A percentile compares a stretch with the other conserved stretches of the same genome.
Conservation (phyloP, 23 tunicate species). For the Diplosoma virens region DNA sequence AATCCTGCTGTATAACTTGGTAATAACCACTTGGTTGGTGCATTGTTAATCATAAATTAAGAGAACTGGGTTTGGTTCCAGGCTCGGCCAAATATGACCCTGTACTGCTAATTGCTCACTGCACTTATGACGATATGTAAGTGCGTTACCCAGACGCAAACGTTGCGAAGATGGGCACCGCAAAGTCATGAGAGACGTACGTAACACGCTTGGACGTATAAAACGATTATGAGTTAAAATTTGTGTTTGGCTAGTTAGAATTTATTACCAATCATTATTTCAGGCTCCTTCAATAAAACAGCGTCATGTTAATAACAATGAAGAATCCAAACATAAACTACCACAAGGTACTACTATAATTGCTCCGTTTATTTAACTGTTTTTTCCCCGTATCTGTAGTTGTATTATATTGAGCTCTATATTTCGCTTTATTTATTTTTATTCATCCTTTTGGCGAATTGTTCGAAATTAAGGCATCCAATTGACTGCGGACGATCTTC, state of each 20-base stretch:
- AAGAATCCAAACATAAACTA: slow-evolving; percentile 54
- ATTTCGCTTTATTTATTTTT: background rate
- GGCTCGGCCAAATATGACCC: no score
- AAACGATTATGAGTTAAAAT: background rate
- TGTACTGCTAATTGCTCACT: no score
- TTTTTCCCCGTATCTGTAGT: no score
- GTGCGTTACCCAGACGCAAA: no score
- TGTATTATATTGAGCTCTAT: background rate
- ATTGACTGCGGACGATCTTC: slow-evolving; percentile 24
- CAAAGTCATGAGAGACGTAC: no score
- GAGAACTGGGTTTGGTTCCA: no score
- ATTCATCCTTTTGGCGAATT: background rate
- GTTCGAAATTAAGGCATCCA: slow-evolving; percentile 21
- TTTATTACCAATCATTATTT: background rate
- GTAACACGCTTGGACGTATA: no score
- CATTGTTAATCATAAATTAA: no score
- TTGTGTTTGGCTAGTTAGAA: background rate
- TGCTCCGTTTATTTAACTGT: background rate
- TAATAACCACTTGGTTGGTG: no score
- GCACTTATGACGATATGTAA: no score
- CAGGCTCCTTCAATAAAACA: slow-evolving; percentile 26
- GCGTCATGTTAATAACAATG: slow-evolving; percentile 1
- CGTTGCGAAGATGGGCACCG: no score
- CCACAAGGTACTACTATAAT: slow-evolving; percentile 41
- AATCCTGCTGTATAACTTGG: no score